phyloP scores from a whole-genome alignment of 2,113 vertebrate species.

The Excalfactoria chinensis region DNA sequence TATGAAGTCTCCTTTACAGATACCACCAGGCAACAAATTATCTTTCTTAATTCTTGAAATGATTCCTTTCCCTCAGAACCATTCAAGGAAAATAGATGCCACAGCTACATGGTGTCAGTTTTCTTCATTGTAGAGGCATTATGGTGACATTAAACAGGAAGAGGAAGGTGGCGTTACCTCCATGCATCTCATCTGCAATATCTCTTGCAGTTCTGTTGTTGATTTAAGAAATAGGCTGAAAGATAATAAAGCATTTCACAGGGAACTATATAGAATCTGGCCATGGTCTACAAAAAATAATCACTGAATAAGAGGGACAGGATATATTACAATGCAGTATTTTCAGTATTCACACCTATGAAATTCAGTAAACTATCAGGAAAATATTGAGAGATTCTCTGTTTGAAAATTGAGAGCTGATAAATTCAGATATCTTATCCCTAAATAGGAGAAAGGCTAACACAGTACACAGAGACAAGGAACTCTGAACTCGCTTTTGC shows the following conservation, averaged over 20 bases:
- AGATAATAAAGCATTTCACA: neutral
- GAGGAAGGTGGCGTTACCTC: neutral
- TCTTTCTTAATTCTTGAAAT: neutral
- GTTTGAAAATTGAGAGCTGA: neutral
- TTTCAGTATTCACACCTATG: neutral
- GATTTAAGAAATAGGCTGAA: neutral
- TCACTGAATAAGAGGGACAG: neutral
- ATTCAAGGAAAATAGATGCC: neutral
- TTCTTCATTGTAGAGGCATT: neutral
- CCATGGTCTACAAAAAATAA: neutral
- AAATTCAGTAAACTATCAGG: neutral
- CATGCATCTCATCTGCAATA: neutral
- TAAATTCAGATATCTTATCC: neutral
- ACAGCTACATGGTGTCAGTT: neutral
- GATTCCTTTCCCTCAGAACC: neutral
- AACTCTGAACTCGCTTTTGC: neutral
- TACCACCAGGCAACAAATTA: neutral
- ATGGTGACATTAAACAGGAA: neutral
- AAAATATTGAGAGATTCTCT: neutral
- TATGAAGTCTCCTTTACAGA: neutral
- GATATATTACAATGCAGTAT: neutral
- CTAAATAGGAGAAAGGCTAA: neutral
- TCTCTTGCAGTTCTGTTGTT: neutral
- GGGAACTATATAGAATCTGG: neutral
- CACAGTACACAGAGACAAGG: neutral